Evolutionary conservation across 1,140 invertebrate species (phyloP), one percentile per base, ranked within the genome.

Genomic region (Nasonia longicornis): DNA sequence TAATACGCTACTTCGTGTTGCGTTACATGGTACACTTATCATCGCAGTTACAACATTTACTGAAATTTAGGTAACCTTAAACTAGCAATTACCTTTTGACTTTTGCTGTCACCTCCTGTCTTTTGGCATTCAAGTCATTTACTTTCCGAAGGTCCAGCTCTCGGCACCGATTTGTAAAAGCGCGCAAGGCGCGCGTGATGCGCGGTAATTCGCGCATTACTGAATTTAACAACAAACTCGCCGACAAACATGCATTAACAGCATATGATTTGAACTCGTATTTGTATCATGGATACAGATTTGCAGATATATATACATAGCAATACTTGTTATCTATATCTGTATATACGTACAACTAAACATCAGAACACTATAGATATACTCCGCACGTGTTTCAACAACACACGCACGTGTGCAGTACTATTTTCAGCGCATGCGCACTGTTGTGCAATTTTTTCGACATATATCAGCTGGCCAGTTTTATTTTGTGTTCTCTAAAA

Each of bases 111-210:
- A 85, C 79, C 74, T 90, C 88, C 31, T 85, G 76, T 11, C 84
- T 81, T 77, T 89, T 90, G 22, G 38, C 79, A n/a, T 81, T 64
- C 48, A 90, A 75, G 63, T 90, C 84, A 84, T 89, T 88, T 10
- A 71, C 70, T 82, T 84, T 42, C 2, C 64, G 8, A 10, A 84
- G 58, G 83, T 85, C 84, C 67, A 76, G 77, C 58, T 81, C 81
- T 58, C 86, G 85, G n/a, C 85, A 86, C 38, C 89, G 83, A 69
- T 88, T 80, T n/a, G 88, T 88, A 67, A 87, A 89, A 14, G 83
- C 86, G 72, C 89, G 84, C n/a, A 90, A 77, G 20, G 87, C 84
- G 16, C 87, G 87, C 35, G 89, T 88, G 16, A 90, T 82, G n/a
- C 88, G 86, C 45, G 88, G 88, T 77, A 87, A 82, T 80, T 88